Evolutionary conservation across 2,888 invertebrate species (phyloP).

Genomic region (Pomacea canaliculata): DNA sequence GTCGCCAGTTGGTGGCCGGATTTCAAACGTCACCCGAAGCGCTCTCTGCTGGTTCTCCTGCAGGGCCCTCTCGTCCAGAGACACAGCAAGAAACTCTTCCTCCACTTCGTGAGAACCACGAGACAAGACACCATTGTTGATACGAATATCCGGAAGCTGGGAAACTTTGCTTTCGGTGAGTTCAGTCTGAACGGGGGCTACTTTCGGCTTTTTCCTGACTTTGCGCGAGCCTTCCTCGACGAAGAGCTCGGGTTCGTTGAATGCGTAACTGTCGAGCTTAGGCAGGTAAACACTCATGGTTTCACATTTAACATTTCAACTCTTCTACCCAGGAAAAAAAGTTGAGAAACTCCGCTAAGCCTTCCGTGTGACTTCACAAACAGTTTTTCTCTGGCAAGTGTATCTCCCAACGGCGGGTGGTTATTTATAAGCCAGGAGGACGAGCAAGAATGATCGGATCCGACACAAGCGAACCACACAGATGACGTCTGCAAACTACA

Average conservation of each 20-base stretch:
- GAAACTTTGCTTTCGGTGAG: background rate
- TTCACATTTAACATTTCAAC: background rate
- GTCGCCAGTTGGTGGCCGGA: background rate
- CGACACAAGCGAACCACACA: too few relatives aligned
- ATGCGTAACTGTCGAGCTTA: slow-evolving; percentile 24
- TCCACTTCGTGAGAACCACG: background rate
- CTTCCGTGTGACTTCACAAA: too few relatives aligned
- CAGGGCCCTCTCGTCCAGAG: too few relatives aligned
- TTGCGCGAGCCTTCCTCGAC: slow-evolving; percentile 1
- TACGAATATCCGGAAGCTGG: slow-evolving; percentile 19
- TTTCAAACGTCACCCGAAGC: background rate
- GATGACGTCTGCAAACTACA: too few relatives aligned
- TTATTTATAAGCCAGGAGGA: too few relatives aligned
- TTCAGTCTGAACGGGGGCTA: background rate
- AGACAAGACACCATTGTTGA: slow-evolving; percentile 5
- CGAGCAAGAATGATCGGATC: too few relatives aligned
- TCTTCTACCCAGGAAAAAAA: too few relatives aligned
- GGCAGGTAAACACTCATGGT: slow-evolving; percentile 33
- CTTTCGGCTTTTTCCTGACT: background rate
- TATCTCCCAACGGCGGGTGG: too few relatives aligned
- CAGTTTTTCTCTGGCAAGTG: too few relatives aligned
- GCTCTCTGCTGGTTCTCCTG: background rate
- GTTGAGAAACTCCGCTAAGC: too few relatives aligned
- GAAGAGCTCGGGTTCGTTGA: slow-evolving; percentile 28
- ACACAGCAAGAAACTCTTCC: background rate